Conservation (phyloP, 2,797 vertebrate genomes). For the Pseudomugil gertrudae region DNA sequence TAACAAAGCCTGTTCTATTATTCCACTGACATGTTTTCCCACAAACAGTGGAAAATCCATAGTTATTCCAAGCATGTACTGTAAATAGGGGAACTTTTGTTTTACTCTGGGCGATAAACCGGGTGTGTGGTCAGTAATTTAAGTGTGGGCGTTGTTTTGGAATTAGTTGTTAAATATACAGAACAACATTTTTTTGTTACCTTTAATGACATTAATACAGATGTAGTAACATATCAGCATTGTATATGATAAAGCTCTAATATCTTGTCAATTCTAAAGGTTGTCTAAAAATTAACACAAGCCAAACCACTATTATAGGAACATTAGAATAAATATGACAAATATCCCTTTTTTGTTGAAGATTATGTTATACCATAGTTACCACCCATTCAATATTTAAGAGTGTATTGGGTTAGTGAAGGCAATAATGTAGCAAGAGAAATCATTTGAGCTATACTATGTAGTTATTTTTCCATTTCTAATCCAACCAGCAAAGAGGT, state of each 20-base stretch:
- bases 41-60: constrained; percentile 76
- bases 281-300: background rate
- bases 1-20: constrained; percentile 51
- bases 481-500: background rate
- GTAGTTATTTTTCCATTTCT: background rate
- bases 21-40: constrained; percentile 64
- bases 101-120: constrained; percentile 53
- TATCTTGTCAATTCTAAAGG: too few relatives aligned
- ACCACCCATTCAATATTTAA: background rate
- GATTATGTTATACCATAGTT: background rate
- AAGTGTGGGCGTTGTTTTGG: constrained; percentile 22
- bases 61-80: constrained; percentile 69
- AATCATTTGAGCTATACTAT: background rate
- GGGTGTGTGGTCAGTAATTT: constrained; percentile 45
- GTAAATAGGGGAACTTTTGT: constrained; percentile 76
- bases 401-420: background rate
- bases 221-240: background rate
- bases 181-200: background rate
- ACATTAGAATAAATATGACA: too few relatives aligned
- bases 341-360: too few relatives aligned
- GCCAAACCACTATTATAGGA: background rate
- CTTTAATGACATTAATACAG: background rate
- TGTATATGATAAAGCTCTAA: background rate
- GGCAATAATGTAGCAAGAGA: background rate
- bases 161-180: constrained; percentile 30